Conservation (phyloP, 1,140 invertebrate species). For the Magallana gigas region DNA sequence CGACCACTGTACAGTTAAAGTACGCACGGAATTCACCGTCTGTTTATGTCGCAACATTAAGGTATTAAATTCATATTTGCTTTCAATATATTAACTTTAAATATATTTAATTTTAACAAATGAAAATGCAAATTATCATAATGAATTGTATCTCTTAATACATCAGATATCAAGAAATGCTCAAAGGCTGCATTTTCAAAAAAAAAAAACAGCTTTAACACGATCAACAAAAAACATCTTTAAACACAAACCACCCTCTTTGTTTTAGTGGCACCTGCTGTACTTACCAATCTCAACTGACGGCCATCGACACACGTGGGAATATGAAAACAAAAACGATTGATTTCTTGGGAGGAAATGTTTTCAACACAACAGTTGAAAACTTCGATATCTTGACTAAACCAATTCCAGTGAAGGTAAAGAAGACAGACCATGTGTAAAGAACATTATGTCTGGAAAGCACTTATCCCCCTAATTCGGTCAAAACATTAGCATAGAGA, state of each 20-base stretch:
- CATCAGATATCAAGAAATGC: too few relatives aligned
- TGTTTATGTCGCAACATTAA: background rate
- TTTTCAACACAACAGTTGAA: background rate
- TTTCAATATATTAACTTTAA: background rate
- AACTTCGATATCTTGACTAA: background rate
- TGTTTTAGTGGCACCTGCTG: conserved; percentile 28
- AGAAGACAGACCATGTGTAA: background rate
- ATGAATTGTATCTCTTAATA: too few relatives aligned
- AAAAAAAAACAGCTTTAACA: background rate
- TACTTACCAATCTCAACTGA: background rate
- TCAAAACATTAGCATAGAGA: too few relatives aligned
- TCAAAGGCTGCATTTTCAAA: background rate
- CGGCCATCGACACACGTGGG: background rate
- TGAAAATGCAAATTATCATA: too few relatives aligned
- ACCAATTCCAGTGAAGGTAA: background rate
- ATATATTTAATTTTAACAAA: too few relatives aligned
- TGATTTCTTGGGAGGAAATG: background rate
- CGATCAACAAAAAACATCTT: background rate
- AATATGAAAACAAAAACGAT: background rate
- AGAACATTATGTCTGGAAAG: too few relatives aligned
- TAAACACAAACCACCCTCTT: background rate
- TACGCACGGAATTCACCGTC: background rate
- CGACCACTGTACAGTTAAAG: background rate
- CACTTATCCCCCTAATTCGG: too few relatives aligned
- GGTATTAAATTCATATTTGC: background rate